phyloP scores from a whole-genome alignment of 2,797 vertebrate genomes.

The Ptychobarbus kaznakovi region DNA sequence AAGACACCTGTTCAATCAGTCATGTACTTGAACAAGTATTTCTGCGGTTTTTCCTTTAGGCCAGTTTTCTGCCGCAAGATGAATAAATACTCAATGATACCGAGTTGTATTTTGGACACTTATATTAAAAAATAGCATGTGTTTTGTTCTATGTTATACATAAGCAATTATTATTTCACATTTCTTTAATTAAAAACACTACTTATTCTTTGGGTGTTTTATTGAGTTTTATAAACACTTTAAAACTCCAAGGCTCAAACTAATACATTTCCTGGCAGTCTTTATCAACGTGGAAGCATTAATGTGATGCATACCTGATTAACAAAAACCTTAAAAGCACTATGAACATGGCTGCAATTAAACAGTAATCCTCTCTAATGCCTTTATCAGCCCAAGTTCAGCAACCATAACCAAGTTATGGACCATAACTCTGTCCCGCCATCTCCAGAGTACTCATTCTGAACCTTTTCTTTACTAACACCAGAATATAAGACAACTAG shows the following conservation, averaged over 20 bases:
- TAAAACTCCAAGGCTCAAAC: no score
- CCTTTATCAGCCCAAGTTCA: conserved; percentile 16
- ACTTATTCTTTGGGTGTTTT: background rate
- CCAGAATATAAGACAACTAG: background rate
- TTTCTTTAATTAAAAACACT: background rate
- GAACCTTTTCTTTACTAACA: conserved; percentile 3
- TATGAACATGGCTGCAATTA: conserved; percentile 13
- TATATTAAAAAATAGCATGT: no score
- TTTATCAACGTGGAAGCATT: no score
- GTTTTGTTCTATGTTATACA: no score
- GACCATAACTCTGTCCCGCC: background rate
- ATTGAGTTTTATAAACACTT: no score
- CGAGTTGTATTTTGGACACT: background rate
- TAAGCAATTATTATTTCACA: conserved; percentile 51
- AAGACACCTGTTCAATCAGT: conserved; percentile 35
- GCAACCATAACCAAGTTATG: background rate
- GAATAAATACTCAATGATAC: background rate
- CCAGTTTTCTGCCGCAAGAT: conserved; percentile 4
- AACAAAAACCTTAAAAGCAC: conserved; percentile 25
- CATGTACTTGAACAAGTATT: conserved; percentile 10
- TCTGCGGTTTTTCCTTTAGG: conserved; percentile 7
- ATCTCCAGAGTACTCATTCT: conserved; percentile 1
- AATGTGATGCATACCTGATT: no score
- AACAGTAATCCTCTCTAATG: conserved; percentile 35
- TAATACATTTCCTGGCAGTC: no score